Conservation (phyloP, 92 coral and sea anemone genomes). For the Muricea muricata region DNA sequence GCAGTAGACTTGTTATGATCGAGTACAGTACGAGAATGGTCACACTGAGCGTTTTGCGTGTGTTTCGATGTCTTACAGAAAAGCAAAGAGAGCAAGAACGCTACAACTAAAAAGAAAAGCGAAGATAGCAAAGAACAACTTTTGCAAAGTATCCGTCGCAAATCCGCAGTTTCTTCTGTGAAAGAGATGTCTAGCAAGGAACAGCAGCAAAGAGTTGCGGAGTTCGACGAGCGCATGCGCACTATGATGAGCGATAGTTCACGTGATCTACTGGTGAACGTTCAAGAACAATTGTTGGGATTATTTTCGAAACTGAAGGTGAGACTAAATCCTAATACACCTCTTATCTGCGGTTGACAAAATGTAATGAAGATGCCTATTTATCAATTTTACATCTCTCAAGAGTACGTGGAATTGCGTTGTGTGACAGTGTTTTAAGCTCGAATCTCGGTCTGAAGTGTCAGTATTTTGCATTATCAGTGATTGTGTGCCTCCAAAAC, state of each 20-base stretch:
- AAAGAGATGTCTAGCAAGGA: constrained; percentile 64
- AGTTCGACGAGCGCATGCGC: constrained; percentile 59
- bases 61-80: constrained; percentile 41
- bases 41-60: background rate
- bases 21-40: background rate
- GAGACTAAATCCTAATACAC: background rate
- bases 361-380: no score
- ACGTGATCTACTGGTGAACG: constrained; percentile 73
- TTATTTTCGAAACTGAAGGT: constrained; percentile 92
- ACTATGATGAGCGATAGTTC: constrained; percentile 37
- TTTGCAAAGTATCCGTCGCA: constrained; percentile 80
- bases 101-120: constrained; percentile 51
- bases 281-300: constrained; percentile 87
- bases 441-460: no score
- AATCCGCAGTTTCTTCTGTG: constrained; percentile 45
- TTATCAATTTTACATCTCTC: no score
- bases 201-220: constrained; percentile 64
- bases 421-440: no score
- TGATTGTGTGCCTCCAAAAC: no score
- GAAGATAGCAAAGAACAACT: constrained; percentile 85
- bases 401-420: no score
- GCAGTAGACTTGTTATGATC: no score
- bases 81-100: constrained; percentile 68
- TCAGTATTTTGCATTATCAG: no score
- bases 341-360: background rate